A percentile compares a stretch with the other conserved stretches of the same genome.
Conservation (phyloP, 2,888 invertebrate genomes). For the Ichneumoninae sp. region DNA sequence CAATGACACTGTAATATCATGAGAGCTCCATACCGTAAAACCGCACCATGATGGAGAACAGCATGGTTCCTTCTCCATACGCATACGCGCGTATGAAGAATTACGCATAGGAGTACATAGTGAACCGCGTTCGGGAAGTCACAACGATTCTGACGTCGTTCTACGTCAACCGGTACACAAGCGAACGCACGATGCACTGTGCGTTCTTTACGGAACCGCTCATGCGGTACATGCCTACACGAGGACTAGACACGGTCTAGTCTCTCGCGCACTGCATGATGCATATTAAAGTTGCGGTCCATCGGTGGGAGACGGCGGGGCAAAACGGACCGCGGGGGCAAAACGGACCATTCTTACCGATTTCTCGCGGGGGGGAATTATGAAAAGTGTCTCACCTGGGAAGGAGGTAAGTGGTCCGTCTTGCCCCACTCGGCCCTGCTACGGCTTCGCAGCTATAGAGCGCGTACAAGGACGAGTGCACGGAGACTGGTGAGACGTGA, state of each 20-base stretch:
- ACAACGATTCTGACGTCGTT: conserved; percentile 30
- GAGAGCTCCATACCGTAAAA: neutral
- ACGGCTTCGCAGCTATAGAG: conserved; percentile 9
- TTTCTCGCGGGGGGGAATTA: neutral
- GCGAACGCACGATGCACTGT: conserved; percentile 31
- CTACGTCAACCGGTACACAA: conserved; percentile 35
- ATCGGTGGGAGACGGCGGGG: neutral
- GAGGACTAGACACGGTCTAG: conserved; percentile 43
- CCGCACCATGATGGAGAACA: neutral
- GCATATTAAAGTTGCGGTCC: conserved; percentile 32
- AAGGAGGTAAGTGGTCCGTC: neutral
- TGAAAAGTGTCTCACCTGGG: neutral
- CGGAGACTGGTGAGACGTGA: conserved; percentile 37
- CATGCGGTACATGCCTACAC: conserved; percentile 11
- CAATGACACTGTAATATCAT: neutral
- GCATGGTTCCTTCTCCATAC: conserved; percentile 1
- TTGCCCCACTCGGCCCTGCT: neutral
- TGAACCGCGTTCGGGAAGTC: conserved; percentile 47
- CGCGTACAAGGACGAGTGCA: conserved; percentile 25
- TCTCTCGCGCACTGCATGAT: conserved; percentile 46
- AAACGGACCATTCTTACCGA: neutral
- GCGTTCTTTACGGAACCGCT: conserved; percentile 31
- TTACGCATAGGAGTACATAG: conserved; percentile 43
- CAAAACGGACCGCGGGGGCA: neutral
- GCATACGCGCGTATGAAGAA: conserved; percentile 33